Percentiles rank a stretch among this genome's conserved stretches.
These are phyloP conservation scores for Threskiornis aethiopicus DNA, from an alignment of 2,797 vertebrate species.

Conservation along the genomic window DNA sequence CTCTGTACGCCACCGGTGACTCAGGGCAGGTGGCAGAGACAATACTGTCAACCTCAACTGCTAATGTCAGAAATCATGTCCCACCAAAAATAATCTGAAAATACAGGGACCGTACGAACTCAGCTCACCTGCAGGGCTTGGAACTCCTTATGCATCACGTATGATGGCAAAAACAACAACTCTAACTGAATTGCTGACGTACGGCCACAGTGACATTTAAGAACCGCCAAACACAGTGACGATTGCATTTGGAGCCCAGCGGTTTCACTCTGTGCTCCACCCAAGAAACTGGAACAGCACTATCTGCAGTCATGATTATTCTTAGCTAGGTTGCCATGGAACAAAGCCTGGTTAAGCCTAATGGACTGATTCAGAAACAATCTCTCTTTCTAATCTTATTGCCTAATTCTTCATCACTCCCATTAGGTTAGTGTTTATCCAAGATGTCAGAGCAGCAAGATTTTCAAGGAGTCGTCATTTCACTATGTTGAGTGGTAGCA, in stretches of 20 bases:
- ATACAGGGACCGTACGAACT: background rate
- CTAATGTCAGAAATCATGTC: background rate
- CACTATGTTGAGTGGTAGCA: background rate
- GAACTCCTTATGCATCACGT: background rate
- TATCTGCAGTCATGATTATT: slow-evolving; percentile 62
- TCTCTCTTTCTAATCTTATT: slow-evolving; percentile 61
- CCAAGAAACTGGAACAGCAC: slow-evolving; percentile 47
- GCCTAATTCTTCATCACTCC: slow-evolving; percentile 39
- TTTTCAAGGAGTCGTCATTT: background rate
- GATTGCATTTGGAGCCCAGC: background rate
- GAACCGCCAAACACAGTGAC: background rate
- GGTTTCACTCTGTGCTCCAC: background rate
- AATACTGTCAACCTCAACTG: background rate
- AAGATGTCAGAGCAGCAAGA: background rate
- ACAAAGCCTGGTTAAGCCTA: slow-evolving; percentile 69
- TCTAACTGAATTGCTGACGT: background rate
- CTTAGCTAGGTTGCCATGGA: slow-evolving; percentile 71
- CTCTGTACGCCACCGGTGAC: background rate
- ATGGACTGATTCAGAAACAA: slow-evolving; percentile 48
- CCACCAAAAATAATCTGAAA: background rate
- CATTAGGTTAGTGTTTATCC: background rate
- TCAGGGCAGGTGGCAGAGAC: background rate
- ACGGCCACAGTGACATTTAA: background rate
- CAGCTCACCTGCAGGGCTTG: background rate
- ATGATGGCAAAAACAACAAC: background rate